phyloP scores from a whole-genome alignment of 2,113 vertebrate species.

The Bubalus kerabau region DNA sequence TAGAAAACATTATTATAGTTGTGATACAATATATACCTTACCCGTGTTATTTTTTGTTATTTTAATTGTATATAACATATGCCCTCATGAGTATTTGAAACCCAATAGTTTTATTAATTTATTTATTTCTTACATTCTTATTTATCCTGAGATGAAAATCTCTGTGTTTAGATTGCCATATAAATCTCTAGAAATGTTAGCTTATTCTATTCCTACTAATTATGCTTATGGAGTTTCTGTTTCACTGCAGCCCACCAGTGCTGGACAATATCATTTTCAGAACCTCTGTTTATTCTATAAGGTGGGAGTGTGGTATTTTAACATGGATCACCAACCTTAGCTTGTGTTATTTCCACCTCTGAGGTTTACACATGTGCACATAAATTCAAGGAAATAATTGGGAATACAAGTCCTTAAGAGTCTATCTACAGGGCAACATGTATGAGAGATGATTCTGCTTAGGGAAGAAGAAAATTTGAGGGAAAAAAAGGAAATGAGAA shows the following conservation, averaged over 20 bases:
- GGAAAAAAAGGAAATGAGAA: neutral
- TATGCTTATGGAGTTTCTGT: neutral
- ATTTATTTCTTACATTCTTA: neutral
- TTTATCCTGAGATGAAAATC: neutral
- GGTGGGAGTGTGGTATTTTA: neutral
- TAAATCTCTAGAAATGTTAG: neutral
- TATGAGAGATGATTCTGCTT: neutral
- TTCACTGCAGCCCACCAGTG: neutral
- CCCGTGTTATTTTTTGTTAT: neutral
- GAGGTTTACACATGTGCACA: neutral
- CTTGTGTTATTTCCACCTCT: neutral
- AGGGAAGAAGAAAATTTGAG: neutral
- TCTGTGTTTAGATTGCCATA: neutral
- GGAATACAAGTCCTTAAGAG: neutral
- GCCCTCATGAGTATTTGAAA: neutral
- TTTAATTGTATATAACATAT: neutral
- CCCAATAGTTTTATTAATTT: neutral
- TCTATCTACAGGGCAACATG: neutral
- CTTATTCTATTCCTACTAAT: neutral
- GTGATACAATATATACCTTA: neutral
- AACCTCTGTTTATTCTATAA: neutral
- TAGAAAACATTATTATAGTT: neutral
- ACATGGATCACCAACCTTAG: neutral
- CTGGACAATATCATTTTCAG: neutral
- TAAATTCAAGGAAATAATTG: neutral